These are phyloP conservation scores for Didymodactylos carnosus DNA, from an alignment of 2,888 invertebrate species.

Conservation along the genomic window DNA sequence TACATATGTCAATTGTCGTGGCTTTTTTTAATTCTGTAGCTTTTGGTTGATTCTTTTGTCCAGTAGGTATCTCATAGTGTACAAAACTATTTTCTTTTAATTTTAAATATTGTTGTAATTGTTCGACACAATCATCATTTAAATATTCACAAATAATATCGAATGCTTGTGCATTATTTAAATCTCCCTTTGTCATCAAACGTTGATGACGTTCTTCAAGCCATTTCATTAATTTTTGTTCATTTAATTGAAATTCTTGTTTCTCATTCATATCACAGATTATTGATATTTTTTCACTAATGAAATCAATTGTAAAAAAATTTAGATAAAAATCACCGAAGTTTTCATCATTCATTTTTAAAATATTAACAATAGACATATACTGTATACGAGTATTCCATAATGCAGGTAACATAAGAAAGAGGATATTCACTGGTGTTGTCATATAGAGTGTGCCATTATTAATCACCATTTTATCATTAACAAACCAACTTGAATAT, in stretches of 20 bases:
- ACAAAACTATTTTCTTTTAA: background rate
- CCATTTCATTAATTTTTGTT: background rate
- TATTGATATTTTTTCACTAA: background rate
- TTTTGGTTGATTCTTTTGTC: background rate
- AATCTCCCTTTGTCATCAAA: background rate
- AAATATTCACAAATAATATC: background rate
- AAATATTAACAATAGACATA: background rate
- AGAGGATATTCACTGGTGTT: background rate
- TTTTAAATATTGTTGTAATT: background rate
- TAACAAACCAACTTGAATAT: background rate
- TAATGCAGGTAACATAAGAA: background rate
- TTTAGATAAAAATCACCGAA: too few species aligned
- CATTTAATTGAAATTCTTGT: background rate
- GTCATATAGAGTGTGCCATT: background rate
- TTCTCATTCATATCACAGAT: background rate
- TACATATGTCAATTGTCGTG: too few species aligned
- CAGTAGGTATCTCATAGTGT: background rate
- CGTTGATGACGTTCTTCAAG: background rate
- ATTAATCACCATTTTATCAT: background rate
- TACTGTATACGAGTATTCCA: background rate
- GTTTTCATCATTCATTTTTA: background rate
- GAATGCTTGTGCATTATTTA: background rate
- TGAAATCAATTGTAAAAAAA: too few species aligned
- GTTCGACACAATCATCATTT: background rate
- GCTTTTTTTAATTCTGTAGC: too few species aligned